Evolutionary conservation across 2,797 vertebrate species (phyloP).

Genomic region (Rhadinocentrus ornatus): DNA sequence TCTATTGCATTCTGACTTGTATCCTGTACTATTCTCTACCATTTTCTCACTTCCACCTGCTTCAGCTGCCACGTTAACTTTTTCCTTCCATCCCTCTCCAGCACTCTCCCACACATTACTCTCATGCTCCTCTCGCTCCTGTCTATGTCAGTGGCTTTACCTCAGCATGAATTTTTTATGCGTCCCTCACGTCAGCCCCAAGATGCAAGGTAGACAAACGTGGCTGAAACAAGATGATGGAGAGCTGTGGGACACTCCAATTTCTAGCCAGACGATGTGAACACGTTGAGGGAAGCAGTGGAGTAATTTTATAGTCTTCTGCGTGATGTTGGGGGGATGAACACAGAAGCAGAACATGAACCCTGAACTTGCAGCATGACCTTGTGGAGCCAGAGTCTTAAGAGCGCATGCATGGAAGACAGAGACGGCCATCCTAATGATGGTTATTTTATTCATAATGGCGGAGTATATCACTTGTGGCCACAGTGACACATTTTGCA

Average conservation of each 20-base stretch:
- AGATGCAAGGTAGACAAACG: constrained; percentile 53
- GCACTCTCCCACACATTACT: constrained; percentile 30
- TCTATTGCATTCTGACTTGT: constrained; percentile 9
- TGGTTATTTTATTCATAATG: constrained; percentile 81
- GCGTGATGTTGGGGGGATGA: constrained; percentile 53
- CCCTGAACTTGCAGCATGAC: constrained; percentile 48
- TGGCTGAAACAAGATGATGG: constrained; percentile 36
- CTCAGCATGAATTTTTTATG: constrained; percentile 60
- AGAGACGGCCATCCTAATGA: constrained; percentile 64
- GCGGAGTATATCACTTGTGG: constrained; percentile 72
- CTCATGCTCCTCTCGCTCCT: constrained; percentile 7
- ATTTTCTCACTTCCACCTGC: constrained; percentile 19
- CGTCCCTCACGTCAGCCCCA: constrained; percentile 43
- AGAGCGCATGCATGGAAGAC: constrained; percentile 17
- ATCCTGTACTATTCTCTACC: constrained; percentile 1
- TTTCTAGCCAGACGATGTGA: constrained; percentile 27
- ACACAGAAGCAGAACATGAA: constrained; percentile 40
- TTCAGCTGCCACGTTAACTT: constrained; percentile 35
- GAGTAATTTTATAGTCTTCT: constrained; percentile 38
- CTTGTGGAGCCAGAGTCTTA: constrained; percentile 43
- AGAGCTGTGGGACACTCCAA: constrained; percentile 38
- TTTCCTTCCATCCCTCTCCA: constrained; percentile 9
- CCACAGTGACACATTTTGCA: constrained; percentile 71
- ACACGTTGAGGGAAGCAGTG: constrained; percentile 6
- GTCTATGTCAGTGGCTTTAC: constrained; percentile 41